Base-by-base conservation (phyloP, 2,888 invertebrate genomes). In the Lasioglossum morio region DNA sequence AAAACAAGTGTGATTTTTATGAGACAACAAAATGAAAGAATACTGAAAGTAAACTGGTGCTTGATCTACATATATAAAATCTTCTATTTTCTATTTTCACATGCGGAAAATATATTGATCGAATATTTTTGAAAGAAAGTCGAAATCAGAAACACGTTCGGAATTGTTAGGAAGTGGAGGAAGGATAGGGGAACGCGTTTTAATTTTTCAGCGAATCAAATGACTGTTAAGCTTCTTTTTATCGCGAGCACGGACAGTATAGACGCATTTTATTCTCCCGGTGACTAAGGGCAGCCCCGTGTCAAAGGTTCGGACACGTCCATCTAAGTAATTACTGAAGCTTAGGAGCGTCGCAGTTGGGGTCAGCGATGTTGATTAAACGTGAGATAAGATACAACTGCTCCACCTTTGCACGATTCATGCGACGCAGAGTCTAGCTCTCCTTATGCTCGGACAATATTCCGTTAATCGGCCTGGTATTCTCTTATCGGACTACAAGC, bases 321-420 rank as follows among this genome's bases (percentile, higher is more conserved):
- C 91, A 91, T 91, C 89, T 91, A 91, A 91, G 91, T 91, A 91
- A 91, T 91, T 91, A 91, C 91, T 83, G 87, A 53, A 91, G 91
- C 87, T 91, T 90, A 91, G 90, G 88, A 91, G 91, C 87, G 91
- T 90, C 91, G 82, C 81, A 82, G 85, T 83, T 88, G 82, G 90
- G 88, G 85, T 85, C 79, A 85, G 66, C 90, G 77, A 90, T 86
- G 90, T 74, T 88, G 91, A 91, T 91, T 91, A 91, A 91, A 91
- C 88, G 91, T 78, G 87, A 90, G 91, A 91, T 91, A 91, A 91
- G 91, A 88, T 90, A 91, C 89, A 91, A 89, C 85, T 82, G 85
- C 82, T 88, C 89, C 77, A 77, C 86, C 90, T 84, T 85, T 76
- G 73, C 79, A 89, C 86, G 78, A 34, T 72, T 80, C 87, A 75